Evolutionary conservation across 2,113 vertebrate genomes (phyloP).

Genomic region (Poecilia latipinna): DNA sequence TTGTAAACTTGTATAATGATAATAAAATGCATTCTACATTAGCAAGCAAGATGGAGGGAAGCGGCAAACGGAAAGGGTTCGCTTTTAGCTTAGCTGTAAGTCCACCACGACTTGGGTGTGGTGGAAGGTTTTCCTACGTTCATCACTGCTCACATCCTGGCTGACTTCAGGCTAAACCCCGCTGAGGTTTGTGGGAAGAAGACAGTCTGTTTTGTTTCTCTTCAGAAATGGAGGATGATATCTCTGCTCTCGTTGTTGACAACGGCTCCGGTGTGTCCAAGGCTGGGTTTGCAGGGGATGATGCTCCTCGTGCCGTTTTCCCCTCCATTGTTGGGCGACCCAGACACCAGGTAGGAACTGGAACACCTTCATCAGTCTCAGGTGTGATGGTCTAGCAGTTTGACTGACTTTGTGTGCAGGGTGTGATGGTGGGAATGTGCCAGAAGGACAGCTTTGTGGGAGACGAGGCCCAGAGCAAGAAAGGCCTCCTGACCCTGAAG

Average conservation of each 20-base stretch:
- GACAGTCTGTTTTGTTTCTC: background rate
- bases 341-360: background rate
- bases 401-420: background rate
- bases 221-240: background rate
- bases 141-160: too few relatives aligned
- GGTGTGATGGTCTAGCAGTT: background rate
- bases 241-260: background rate
- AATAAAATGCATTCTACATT: too few relatives aligned
- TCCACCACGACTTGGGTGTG: too few relatives aligned
- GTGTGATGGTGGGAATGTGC: slow-evolving; percentile 1
- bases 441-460: slow-evolving; percentile 12
- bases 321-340: background rate
- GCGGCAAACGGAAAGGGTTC: too few relatives aligned
- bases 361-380: background rate
- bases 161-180: too few relatives aligned
- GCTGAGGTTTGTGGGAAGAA: too few relatives aligned
- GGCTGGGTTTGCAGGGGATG: background rate
- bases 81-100: too few relatives aligned
- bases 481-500: background rate
- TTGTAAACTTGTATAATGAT: too few relatives aligned
- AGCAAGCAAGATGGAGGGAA: too few relatives aligned
- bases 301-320: background rate
- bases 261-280: background rate
- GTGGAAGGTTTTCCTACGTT: too few relatives aligned
- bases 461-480: slow-evolving; percentile 9